Evolutionary conservation across 2,888 invertebrate genomes (phyloP), one percentile per base, ranked within the genome.

Genomic region (Helicoverpa assulta): DNA sequence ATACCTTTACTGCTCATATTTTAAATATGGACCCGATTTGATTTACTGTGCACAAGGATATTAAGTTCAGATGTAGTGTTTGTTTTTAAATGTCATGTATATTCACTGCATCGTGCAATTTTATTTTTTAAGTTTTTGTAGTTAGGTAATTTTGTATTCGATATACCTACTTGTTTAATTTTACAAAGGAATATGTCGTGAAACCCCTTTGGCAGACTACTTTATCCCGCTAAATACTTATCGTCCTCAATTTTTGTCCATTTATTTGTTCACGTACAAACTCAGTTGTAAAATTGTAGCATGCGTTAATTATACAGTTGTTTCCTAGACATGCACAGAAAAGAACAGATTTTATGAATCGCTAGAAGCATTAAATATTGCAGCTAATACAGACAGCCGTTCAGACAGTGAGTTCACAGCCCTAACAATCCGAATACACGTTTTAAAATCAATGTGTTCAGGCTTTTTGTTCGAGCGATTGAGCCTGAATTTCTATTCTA

Each of bases 401-500:
- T 10, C 59, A 47, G 47, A 47, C 16, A 47, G 47, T 10, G 10
- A 21, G 33, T 26, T 14, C 19, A 0, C 64, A 67, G 26, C 51
- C 54, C 62, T 69, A 67, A 29, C 12, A 26, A 67, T 50, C 8
- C 50, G 51, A 59, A 61, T 54, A 67, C 19, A 70, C 59, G 53
- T 75, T 81, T 70, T 65, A 75, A 75, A 80, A 78, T 76, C 68
- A 78, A 78, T 81, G 70, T 69, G 72, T 78, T 65, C 67, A 50
- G 12, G 62, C 69, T 59, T 65, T 72, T 67, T 70, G 72, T 73
- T 40, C 51, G 47, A 55, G 18, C 60, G 64, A 73, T 71, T 67
- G 64, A 67, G 70, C 50, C 59, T 68, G 65, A 73, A 76, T 70
- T 74, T 81, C 72, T 75, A 78, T 73, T 78, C 67, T 62, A 69